Percentiles rank a stretch among this genome's conserved stretches.
These are phyloP conservation scores for Drosophila parvula DNA, from an alignment of 1,140 invertebrate genomes.

Conservation along the genomic window DNA sequence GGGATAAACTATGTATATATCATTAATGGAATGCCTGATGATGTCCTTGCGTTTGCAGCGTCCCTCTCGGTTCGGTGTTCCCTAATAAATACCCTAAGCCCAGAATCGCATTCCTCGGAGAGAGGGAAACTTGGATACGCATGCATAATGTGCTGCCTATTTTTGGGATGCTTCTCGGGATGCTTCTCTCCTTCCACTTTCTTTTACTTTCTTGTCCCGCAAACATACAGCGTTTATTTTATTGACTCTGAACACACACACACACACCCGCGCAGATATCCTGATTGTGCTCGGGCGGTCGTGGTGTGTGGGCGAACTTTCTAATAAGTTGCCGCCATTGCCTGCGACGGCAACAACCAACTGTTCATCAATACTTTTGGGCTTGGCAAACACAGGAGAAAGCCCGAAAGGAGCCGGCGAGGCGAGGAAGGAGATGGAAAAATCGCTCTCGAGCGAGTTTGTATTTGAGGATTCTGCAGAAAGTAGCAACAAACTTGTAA, in stretches of 20 bases:
- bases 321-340: slow-evolving; percentile 76
- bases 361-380: slow-evolving; percentile 80
- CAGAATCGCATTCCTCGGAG: slow-evolving; percentile 25
- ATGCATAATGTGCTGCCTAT: slow-evolving; percentile 74
- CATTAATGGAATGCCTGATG: background rate
- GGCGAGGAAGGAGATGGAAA: background rate
- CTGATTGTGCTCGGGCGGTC: slow-evolving; percentile 32
- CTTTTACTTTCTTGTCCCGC: slow-evolving; percentile 36
- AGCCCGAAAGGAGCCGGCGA: background rate
- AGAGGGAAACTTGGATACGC: slow-evolving; percentile 53
- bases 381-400: slow-evolving; percentile 54
- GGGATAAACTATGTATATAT: background rate
- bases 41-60: background rate
- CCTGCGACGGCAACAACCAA: slow-evolving; percentile 73
- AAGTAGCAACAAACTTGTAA: slow-evolving; percentile 74
- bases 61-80: slow-evolving; percentile 1
- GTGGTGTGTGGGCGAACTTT: slow-evolving; percentile 56
- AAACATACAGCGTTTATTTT: slow-evolving; percentile 79
- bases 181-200: background rate
- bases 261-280: slow-evolving; percentile 24
- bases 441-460: slow-evolving; percentile 45
- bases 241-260: slow-evolving; percentile 71
- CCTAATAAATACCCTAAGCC: slow-evolving; percentile 15
- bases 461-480: slow-evolving; percentile 37
- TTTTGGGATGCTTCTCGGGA: slow-evolving; percentile 49